Evolutionary conservation across 2,888 invertebrate species (phyloP), one percentile per base, ranked within the genome.

Genomic region (Epistrophe grossulariae): DNA sequence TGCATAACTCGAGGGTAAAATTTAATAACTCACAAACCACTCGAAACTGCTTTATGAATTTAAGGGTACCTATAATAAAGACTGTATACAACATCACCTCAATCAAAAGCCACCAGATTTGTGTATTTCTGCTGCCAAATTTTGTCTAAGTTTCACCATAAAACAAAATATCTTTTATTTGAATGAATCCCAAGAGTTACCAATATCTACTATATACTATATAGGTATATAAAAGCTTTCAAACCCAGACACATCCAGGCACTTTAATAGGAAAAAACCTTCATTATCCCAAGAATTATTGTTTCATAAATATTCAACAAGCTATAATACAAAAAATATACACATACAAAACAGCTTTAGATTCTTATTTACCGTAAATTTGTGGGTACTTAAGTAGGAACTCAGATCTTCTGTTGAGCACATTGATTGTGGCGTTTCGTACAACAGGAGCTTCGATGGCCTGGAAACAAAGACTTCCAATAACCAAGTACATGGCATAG

Each of bases 381-480:
- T 94, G 94, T 0, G 95, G 95, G 93, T 96, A 94, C 88, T 94
- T 93, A 11, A 91, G 83, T 89, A 95, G 91, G 90, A 96, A 96
- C 50, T 93, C 93, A 62, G 93, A 93, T 88, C 95, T 94, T 7
- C 94, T 93, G 13, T 93, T 91, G 43, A 94, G 93, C 19, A 96
- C 92, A 50, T 93, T 93, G 40, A 93, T 90, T 55, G 94, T 93
- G 43, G 94, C 93, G 57, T 94, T 93, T 72, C 94, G 93, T 90
- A 96, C 96, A 82, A 94, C 89, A 0, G 96, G 95, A 0, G 94
- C 93, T 91, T 97, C 97, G 85, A 96, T 91, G 15, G 94, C 93
- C 48, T 94, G 94, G 91, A 97, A 97, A 70, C 96, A 94, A 81
- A 95, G 89, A 0, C 96, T 96, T 0, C 97, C 97, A 76, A 95